Conservation (phyloP, 2,888 invertebrate genomes). For the Pyrgus malvae region DNA sequence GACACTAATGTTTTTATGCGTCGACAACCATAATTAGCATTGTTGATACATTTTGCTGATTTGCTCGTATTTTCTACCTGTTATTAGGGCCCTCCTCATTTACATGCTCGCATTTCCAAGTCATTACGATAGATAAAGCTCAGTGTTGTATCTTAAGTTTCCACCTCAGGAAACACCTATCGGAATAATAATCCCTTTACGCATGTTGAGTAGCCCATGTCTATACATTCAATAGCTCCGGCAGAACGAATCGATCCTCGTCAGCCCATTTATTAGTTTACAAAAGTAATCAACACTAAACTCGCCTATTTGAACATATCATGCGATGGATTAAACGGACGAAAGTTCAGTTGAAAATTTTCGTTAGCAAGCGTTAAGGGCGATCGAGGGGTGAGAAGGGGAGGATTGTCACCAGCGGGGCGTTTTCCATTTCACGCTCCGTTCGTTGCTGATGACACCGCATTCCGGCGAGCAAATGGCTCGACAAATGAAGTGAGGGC, state of each 20-base stretch:
- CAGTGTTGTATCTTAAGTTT: slow-evolving; percentile 26
- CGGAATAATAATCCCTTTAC: slow-evolving; percentile 37
- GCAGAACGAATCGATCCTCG: slow-evolving; percentile 39
- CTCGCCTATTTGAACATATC: slow-evolving; percentile 52
- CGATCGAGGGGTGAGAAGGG: slow-evolving; percentile 43
- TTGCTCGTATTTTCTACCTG: slow-evolving; percentile 13
- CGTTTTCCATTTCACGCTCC: slow-evolving; percentile 81
- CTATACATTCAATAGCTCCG: slow-evolving; percentile 24
- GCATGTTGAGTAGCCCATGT: slow-evolving; percentile 37
- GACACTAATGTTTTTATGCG: neutral
- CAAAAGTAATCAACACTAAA: slow-evolving; percentile 50
- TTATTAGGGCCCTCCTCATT: slow-evolving; percentile 20
- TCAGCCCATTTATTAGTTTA: slow-evolving; percentile 40
- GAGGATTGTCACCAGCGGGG: slow-evolving; percentile 67
- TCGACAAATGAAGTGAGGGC: slow-evolving; percentile 78
- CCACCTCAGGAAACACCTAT: slow-evolving; percentile 36
- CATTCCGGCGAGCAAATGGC: slow-evolving; percentile 78
- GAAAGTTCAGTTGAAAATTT: slow-evolving; percentile 59
- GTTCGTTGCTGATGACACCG: slow-evolving; percentile 77
- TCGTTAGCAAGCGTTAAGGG: slow-evolving; percentile 70
- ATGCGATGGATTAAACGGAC: slow-evolving; percentile 42
- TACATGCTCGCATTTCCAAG: slow-evolving; percentile 23
- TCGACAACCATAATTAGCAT: slow-evolving; percentile 22
- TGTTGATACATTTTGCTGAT: slow-evolving; percentile 18
- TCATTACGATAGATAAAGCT: slow-evolving; percentile 22